A percentile compares a stretch with the other conserved stretches of the same genome.
Evolutionary conservation across 2,888 invertebrate genomes (phyloP).

Genomic region (Pinctada fucata): DNA sequence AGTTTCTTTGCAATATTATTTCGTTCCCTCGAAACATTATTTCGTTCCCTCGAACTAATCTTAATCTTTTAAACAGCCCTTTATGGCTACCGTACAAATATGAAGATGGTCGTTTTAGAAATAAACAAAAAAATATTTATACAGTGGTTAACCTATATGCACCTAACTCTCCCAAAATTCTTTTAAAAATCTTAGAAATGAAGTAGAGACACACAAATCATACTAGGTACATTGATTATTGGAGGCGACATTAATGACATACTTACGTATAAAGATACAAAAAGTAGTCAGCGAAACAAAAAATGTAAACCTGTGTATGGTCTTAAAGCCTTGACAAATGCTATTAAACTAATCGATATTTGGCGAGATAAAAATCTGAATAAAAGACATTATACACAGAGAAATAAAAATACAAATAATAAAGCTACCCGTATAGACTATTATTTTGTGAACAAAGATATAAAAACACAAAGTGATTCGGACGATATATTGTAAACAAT

Average conservation of each 20-base stretch:
- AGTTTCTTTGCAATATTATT: too few species aligned
- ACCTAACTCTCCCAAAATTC: conserved; percentile 5
- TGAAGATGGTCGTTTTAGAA: conserved; percentile 9
- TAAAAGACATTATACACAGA: neutral
- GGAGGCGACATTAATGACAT: conserved; percentile 13
- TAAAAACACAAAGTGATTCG: neutral
- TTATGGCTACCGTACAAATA: neutral
- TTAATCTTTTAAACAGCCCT: too few species aligned
- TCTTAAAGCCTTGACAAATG: neutral
- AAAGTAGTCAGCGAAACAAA: neutral
- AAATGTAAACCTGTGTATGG: neutral
- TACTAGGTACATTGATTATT: neutral
- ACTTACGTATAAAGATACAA: neutral
- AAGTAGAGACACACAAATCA: neutral
- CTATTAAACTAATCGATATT: neutral
- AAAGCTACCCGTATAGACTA: conserved; percentile 8
- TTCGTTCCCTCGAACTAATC: too few species aligned
- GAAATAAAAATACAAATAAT: neutral
- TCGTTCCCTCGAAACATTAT: too few species aligned
- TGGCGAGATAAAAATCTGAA: neutral
- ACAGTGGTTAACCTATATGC: conserved; percentile 19
- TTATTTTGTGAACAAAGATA: conserved; percentile 4
- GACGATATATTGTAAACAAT: too few species aligned
- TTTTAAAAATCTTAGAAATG: conserved; percentile 8
- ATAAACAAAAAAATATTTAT: conserved; percentile 5